Conservation (phyloP, 2,113 vertebrate species). For the Nymphicus hollandicus region DNA sequence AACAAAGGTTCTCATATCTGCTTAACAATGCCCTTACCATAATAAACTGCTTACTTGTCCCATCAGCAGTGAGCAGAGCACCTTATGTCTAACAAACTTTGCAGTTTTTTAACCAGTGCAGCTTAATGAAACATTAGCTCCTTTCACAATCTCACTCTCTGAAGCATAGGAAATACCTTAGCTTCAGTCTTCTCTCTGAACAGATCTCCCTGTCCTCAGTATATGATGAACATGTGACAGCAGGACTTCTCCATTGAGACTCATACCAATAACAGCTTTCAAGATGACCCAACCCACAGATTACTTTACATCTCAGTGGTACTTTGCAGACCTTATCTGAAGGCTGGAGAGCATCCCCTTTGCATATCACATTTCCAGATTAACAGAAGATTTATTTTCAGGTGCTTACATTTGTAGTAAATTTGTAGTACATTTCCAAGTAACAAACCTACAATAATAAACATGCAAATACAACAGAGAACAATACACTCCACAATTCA, state of each 20-base stretch:
- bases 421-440: slow-evolving; percentile 47
- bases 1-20: not conserved
- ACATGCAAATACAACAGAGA: not conserved
- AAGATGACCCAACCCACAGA: slow-evolving; percentile 56
- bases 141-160: not conserved
- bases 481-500: not conserved
- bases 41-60: not conserved
- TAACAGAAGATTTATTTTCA: slow-evolving; percentile 37
- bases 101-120: not conserved
- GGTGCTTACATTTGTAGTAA: slow-evolving; percentile 39
- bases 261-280: slow-evolving; percentile 70
- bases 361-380: slow-evolving; percentile 35
- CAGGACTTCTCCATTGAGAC: slow-evolving; percentile 51
- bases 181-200: slow-evolving; percentile 30
- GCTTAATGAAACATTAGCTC: not conserved
- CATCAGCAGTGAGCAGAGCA: not conserved
- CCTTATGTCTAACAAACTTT: not conserved
- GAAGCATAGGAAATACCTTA: not conserved
- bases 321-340: slow-evolving; percentile 39
- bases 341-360: slow-evolving; percentile 14
- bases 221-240: slow-evolving; percentile 50
- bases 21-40: slow-evolving; percentile 32
- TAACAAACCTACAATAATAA: not conserved
- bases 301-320: slow-evolving; percentile 45
- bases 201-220: not conserved